Percentiles rank a stretch among this genome's conserved stretches.
These are phyloP conservation scores for Pangasius djambal DNA, from an alignment of 2,797 vertebrate genomes.

Conservation along the genomic window DNA sequence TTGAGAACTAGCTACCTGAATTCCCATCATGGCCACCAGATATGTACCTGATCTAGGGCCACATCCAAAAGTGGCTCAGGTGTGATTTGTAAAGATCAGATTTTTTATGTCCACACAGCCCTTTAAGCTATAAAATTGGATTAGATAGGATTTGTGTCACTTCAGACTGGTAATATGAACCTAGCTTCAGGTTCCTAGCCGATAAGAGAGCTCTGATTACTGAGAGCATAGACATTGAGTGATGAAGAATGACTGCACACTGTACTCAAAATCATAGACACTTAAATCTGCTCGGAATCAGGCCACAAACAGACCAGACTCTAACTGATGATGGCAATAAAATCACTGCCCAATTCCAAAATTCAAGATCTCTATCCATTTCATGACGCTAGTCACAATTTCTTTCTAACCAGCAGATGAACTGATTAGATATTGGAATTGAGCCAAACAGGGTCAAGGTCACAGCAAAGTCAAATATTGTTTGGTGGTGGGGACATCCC, in stretches of 20 bases:
- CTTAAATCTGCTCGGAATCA: background rate
- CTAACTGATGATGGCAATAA: background rate
- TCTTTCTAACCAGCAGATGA: background rate
- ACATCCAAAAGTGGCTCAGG: background rate
- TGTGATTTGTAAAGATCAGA: background rate
- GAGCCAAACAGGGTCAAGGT: background rate
- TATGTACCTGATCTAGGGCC: background rate
- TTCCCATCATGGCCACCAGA: background rate
- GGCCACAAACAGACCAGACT: background rate
- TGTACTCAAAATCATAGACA: background rate
- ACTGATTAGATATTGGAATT: background rate
- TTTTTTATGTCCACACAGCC: background rate
- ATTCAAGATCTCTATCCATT: background rate
- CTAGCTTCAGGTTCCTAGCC: background rate
- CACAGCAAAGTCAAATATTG: background rate
- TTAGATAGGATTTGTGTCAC: background rate
- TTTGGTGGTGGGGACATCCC: background rate
- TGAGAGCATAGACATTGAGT: background rate
- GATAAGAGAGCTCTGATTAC: background rate
- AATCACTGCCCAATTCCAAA: background rate
- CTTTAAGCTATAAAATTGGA: background rate
- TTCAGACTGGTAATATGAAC: background rate
- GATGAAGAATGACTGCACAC: background rate
- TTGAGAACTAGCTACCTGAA: background rate
- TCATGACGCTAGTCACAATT: background rate